Evolutionary conservation across 2,113 vertebrate species (phyloP).

Genomic region (Leucopsar rothschildi): DNA sequence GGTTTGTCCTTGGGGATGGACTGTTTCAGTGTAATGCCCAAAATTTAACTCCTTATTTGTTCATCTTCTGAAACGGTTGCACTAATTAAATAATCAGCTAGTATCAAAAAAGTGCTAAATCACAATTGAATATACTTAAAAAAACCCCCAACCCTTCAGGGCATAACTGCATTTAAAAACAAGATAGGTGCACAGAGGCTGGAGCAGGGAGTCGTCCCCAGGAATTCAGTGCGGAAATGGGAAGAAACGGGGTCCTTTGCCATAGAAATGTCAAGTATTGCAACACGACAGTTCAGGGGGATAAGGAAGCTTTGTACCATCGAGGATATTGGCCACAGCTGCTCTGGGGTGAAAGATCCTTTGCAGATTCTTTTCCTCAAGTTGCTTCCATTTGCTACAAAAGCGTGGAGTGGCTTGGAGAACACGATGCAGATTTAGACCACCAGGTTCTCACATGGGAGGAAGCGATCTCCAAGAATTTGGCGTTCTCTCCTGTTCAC

Average conservation of each 20-base stretch:
- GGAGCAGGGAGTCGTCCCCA: not conserved
- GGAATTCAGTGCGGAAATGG: conserved; percentile 1
- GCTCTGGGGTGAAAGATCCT: conserved; percentile 8
- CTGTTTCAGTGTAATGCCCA: conserved; percentile 52
- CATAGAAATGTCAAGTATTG: conserved; percentile 45
- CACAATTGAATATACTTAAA: conserved; percentile 43
- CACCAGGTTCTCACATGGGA: not conserved
- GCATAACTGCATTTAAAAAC: conserved; percentile 35
- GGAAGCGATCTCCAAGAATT: not conserved
- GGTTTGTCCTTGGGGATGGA: not conserved
- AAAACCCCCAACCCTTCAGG: conserved; percentile 15
- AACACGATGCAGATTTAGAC: not conserved
- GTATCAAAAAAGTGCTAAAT: conserved; percentile 70
- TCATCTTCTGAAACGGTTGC: conserved; percentile 36
- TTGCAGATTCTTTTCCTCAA: not conserved
- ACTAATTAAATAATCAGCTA: conserved; percentile 64
- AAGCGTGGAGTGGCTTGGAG: not conserved
- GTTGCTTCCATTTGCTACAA: not conserved
- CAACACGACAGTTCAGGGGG: not conserved
- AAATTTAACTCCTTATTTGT: conserved; percentile 42
- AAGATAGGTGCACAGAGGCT: conserved; percentile 23
- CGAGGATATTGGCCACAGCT: not conserved
- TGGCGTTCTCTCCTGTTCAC: not conserved
- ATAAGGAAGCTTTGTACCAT: conserved; percentile 39
- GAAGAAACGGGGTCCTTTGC: conserved; percentile 43